Evolutionary conservation across 2,888 invertebrate species (phyloP).

Genomic region (Polia nebulosa): DNA sequence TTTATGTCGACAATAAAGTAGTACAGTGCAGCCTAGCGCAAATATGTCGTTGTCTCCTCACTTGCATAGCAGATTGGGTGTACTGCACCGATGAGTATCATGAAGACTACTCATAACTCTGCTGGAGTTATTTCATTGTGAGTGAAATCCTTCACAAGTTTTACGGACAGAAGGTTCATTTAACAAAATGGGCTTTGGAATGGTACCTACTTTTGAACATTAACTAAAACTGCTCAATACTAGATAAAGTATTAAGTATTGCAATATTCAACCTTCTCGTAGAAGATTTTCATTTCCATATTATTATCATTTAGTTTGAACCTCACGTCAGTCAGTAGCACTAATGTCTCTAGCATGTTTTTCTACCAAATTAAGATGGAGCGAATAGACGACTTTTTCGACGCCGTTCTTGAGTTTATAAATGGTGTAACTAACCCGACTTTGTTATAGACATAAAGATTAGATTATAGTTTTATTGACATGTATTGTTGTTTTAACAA

Average conservation of each 20-base stretch:
- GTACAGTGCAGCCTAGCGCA: background rate
- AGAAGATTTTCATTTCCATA: background rate
- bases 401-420: too few relatives aligned
- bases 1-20: constrained; percentile 9
- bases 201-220: background rate
- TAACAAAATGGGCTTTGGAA: background rate
- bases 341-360: too few relatives aligned
- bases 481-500: too few relatives aligned
- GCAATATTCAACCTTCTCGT: background rate
- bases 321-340: background rate
- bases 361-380: too few relatives aligned
- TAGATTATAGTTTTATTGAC: too few relatives aligned
- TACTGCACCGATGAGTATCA: constrained; percentile 1
- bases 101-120: background rate
- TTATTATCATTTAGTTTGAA: background rate
- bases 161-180: background rate
- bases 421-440: too few relatives aligned
- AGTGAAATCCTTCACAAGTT: background rate
- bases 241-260: background rate
- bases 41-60: background rate
- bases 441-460: too few relatives aligned
- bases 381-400: too few relatives aligned
- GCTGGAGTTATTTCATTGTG: background rate
- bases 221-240: background rate
- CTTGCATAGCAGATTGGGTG: background rate